These are phyloP conservation scores for Microcebus ravelobensis DNA, from an alignment of 2,113 vertebrate species.

Conservation along the genomic window DNA sequence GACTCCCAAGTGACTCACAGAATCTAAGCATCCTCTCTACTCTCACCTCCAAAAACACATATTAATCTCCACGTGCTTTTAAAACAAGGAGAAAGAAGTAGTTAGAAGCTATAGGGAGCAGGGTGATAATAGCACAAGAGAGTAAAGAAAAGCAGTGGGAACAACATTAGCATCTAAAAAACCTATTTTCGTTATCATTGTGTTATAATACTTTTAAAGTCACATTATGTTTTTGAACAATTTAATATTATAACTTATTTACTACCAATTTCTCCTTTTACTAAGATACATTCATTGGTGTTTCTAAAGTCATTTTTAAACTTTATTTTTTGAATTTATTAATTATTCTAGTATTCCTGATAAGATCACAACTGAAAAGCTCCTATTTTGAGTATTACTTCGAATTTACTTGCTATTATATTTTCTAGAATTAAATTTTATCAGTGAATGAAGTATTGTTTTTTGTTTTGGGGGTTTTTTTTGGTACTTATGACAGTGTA, in stretches of 20 bases:
- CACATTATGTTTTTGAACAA: neutral
- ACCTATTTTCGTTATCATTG: neutral
- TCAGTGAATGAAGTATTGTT: neutral
- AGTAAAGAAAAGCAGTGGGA: neutral
- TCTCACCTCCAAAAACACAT: neutral
- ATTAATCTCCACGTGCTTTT: neutral
- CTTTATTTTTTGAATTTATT: neutral
- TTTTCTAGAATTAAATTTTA: slow-evolving; percentile 42
- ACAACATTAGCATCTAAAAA: neutral
- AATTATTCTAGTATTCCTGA: slow-evolving; percentile 10
- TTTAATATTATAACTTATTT: neutral
- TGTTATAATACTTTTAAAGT: neutral
- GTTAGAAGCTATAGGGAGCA: neutral
- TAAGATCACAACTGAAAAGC: neutral
- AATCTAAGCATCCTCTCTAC: neutral
- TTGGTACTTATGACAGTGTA: neutral
- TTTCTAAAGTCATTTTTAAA: slow-evolving; percentile 30
- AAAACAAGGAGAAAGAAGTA: neutral
- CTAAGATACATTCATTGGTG: neutral
- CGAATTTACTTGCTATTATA: neutral
- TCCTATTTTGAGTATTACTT: slow-evolving; percentile 10
- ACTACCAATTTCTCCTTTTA: neutral
- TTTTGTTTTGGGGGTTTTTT: neutral
- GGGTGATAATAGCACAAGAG: neutral
- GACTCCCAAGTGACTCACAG: neutral